These are phyloP conservation scores for Thalassoma bifasciatum DNA, from an alignment of 2,113 vertebrate genomes.

Conservation along the genomic window DNA sequence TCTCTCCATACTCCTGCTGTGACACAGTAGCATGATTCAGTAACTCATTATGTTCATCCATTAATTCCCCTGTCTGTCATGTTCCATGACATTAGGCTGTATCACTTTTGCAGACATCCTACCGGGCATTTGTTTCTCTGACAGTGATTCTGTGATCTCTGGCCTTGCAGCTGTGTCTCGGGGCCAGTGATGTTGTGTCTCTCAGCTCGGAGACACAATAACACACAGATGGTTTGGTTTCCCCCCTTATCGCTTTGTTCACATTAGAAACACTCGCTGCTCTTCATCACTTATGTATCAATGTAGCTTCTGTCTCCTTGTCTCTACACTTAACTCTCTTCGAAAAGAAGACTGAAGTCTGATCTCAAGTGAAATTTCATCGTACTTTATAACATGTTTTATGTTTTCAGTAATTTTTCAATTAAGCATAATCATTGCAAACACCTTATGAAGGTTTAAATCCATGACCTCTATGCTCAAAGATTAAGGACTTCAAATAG, in stretches of 20 bases:
- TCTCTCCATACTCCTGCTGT: neutral
- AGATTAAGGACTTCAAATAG: too few species aligned
- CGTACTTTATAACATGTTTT: neutral
- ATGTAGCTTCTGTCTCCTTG: constrained; percentile 53
- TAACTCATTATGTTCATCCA: neutral
- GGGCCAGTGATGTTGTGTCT: neutral
- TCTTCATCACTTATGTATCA: constrained; percentile 75
- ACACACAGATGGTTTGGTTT: constrained; percentile 65
- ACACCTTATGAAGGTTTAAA: too few species aligned
- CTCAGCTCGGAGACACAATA: constrained; percentile 36
- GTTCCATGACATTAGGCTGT: constrained; percentile 1
- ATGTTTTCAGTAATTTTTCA: too few species aligned
- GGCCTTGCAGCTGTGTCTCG: neutral
- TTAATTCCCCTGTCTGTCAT: neutral
- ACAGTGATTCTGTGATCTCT: constrained; percentile 42
- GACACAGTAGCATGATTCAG: neutral
- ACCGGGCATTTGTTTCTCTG: constrained; percentile 54
- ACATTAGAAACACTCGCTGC: constrained; percentile 65
- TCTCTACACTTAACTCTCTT: constrained; percentile 40
- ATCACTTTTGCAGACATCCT: constrained; percentile 15
- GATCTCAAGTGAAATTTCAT: constrained; percentile 25
- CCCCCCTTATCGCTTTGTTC: constrained; percentile 64
- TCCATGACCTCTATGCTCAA: too few species aligned
- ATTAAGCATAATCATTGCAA: too few species aligned
- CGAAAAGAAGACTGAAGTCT: too few species aligned